Percentiles rank a stretch among this genome's conserved stretches.
Conservation (phyloP, 2,113 vertebrate genomes). For the Nycticryphes semicollaris region DNA sequence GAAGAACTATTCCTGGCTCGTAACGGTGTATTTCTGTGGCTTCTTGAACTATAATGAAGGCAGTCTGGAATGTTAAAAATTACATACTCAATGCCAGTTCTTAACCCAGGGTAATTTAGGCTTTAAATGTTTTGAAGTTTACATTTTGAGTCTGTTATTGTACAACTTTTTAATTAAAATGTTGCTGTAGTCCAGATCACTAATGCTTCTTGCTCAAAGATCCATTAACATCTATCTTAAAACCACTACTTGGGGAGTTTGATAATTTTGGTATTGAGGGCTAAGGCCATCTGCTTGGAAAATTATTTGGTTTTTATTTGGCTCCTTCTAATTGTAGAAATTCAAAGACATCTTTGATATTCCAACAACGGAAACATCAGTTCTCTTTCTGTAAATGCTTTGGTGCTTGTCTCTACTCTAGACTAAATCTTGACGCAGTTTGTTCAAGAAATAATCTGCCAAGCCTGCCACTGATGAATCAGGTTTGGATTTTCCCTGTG, state of each 20-base stretch:
- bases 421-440: background rate
- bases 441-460: background rate
- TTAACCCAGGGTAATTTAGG: constrained; percentile 67
- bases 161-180: constrained; percentile 65
- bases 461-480: background rate
- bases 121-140: constrained; percentile 56
- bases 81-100: constrained; percentile 54
- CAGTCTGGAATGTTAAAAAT: constrained; percentile 79
- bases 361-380: constrained; percentile 28
- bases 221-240: constrained; percentile 18
- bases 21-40: constrained; percentile 82
- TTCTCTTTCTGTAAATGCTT: background rate
- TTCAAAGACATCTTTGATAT: constrained; percentile 57
- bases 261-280: constrained; percentile 3
- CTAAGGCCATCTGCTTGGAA: constrained; percentile 28
- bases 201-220: background rate
- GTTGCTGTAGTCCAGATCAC: background rate
- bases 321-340: constrained; percentile 56
- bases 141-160: constrained; percentile 62
- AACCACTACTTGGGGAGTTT: constrained; percentile 4
- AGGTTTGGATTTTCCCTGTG: background rate
- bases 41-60: constrained; percentile 75
- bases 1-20: constrained; percentile 82
- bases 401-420: background rate
- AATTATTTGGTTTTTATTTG: constrained; percentile 42